These are phyloP conservation scores for Machaerirhynchus nigripectus DNA, from an alignment of 2,113 vertebrate species.

Conservation along the genomic window DNA sequence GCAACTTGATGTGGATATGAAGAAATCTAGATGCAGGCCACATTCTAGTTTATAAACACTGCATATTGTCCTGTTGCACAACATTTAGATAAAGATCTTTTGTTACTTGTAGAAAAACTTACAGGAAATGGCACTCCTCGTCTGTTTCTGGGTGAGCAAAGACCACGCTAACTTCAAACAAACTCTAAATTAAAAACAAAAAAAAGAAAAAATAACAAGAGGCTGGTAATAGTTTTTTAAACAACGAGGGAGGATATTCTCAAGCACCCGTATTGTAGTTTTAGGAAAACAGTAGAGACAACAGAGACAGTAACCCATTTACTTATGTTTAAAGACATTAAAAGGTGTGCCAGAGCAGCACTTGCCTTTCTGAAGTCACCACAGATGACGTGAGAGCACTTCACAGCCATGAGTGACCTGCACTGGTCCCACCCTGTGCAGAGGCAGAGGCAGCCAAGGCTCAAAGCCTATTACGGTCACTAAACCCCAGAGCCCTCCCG, in stretches of 20 bases:
- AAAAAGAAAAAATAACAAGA: background rate
- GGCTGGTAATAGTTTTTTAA: conserved; percentile 19
- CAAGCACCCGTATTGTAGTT: background rate
- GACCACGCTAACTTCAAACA: conserved; percentile 90
- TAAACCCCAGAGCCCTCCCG: background rate
- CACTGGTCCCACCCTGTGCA: background rate
- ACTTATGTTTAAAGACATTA: background rate
- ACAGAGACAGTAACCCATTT: background rate
- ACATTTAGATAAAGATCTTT: conserved; percentile 47
- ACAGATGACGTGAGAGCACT: background rate
- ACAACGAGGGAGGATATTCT: conserved; percentile 28
- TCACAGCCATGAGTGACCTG: background rate
- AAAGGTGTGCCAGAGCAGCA: background rate
- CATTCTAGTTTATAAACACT: background rate
- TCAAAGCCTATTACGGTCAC: conserved; percentile 45
- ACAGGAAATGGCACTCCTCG: conserved; percentile 94
- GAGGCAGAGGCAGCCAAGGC: background rate
- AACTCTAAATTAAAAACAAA: conserved; percentile 75
- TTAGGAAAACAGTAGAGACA: conserved; percentile 19
- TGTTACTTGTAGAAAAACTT: conserved; percentile 73
- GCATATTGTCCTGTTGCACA: conserved; percentile 22
- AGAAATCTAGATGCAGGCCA: background rate
- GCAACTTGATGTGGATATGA: background rate
- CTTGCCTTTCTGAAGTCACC: conserved; percentile 17
- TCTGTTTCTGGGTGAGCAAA: conserved; percentile 91